Percentiles rank a stretch among this genome's conserved stretches.
phyloP scores from a whole-genome alignment of 2,888 invertebrate genomes.

The Trissolcus brochymenae region DNA sequence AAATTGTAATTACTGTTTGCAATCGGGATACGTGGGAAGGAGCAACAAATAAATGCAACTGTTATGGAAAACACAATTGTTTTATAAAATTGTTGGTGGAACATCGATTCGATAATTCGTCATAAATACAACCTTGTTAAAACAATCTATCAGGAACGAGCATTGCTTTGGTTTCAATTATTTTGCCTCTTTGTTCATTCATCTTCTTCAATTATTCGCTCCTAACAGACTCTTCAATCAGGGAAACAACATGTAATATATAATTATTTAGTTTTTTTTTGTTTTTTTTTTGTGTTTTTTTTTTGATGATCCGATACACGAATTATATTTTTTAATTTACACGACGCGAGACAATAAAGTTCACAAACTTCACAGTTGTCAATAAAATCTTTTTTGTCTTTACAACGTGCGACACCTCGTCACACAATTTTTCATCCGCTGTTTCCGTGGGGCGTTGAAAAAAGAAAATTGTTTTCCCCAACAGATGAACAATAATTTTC shows the following conservation, averaged over 20 bases:
- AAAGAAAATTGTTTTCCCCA: neutral
- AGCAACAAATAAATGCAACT: neutral
- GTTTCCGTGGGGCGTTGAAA: conserved; percentile 4
- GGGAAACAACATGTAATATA: conserved; percentile 51
- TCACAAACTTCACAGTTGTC: conserved; percentile 55
- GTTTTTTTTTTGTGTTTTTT: too few species aligned
- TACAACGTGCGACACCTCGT: too few species aligned
- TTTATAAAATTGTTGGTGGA: conserved; percentile 49
- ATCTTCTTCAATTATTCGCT: too few species aligned
- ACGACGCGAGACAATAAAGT: conserved; percentile 50
- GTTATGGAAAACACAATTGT: conserved; percentile 50
- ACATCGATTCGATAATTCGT: conserved; percentile 55
- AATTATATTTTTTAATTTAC: conserved; percentile 29
- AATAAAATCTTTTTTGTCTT: conserved; percentile 43
- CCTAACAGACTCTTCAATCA: too few species aligned
- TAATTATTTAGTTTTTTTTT: conserved; percentile 30
- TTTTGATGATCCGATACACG: conserved; percentile 38
- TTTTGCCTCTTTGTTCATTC: too few species aligned
- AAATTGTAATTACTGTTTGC: too few species aligned
- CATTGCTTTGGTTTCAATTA: too few species aligned
- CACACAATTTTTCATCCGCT: conserved; percentile 4
- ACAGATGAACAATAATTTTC: conserved; percentile 10
- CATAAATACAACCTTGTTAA: conserved; percentile 28
- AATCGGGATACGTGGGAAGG: neutral
- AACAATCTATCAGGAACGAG: too few species aligned